Conservation (phyloP, 2,888 invertebrate genomes). For the Synanthedon tipuliformis region DNA sequence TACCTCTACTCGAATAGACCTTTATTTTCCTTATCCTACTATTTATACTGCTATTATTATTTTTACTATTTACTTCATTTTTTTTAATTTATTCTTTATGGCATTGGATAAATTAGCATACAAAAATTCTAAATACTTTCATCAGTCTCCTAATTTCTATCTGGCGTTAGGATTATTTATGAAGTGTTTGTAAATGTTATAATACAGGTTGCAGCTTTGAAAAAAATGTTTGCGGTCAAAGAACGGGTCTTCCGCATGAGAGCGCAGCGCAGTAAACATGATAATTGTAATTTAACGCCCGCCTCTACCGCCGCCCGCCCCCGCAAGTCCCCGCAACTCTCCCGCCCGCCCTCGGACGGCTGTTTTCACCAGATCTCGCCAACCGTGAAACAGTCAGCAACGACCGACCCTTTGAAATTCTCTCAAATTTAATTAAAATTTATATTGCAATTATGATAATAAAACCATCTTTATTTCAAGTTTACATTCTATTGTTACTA, state of each 20-base stretch:
- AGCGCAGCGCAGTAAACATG: slow-evolving; percentile 36
- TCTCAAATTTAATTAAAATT: slow-evolving; percentile 48
- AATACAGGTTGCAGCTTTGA: slow-evolving; percentile 5
- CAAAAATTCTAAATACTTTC: too few species aligned
- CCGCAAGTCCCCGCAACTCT: slow-evolving; percentile 8
- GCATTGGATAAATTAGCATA: too few species aligned
- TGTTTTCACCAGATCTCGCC: slow-evolving; percentile 27
- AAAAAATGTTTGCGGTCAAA: slow-evolving; percentile 22
- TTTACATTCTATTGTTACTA: not conserved
- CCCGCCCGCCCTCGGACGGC: slow-evolving; percentile 8
- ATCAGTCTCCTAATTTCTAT: too few species aligned
- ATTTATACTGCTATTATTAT: too few species aligned
- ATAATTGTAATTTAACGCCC: slow-evolving; percentile 52
- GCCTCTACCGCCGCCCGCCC: slow-evolving; percentile 4
- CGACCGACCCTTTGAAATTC: slow-evolving; percentile 45
- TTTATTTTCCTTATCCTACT: too few species aligned
- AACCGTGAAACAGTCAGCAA: slow-evolving; percentile 43
- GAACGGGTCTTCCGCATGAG: slow-evolving; percentile 24
- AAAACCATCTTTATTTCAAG: not conserved
- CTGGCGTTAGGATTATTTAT: too few species aligned
- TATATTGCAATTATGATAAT: not conserved
- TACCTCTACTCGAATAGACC: too few species aligned
- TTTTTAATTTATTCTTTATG: too few species aligned
- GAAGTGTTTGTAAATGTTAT: too few species aligned
- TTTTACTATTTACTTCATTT: too few species aligned